Evolutionary conservation across 1,140 invertebrate genomes (phyloP), one percentile per base, ranked within the genome.

Genomic region (Diorhabda sublineata): DNA sequence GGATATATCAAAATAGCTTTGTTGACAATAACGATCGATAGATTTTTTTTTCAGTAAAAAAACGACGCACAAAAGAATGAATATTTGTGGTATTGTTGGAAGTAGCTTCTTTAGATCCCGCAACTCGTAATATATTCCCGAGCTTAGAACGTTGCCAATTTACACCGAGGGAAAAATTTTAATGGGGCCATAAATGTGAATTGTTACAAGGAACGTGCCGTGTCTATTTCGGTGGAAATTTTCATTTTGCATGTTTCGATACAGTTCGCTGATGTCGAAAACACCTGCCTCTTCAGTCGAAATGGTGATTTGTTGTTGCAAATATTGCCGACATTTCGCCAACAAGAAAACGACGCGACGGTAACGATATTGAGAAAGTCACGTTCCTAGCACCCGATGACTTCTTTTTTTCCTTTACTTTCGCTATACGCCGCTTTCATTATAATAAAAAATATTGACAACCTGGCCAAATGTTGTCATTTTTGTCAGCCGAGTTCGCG

Each of bases 231-330:
- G 9, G 9, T 52, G n/a, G 11, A 56, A 64, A 64, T 64, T 64
- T 64, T 64, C 63, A 64, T 64, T 64, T 56, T 45, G 63, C 44
- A 64, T 64, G 11, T 64, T 64, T 45, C 52, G 47, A 64, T 64
- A 64, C 63, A 56, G 63, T 64, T 56, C 63, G 63, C 7, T 47
- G 63, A 56, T 42, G 63, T 64, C 63, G 5, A 41, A 52, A 64
- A 64, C 63, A 64, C 63, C 63, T 64, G 63, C 26, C 63, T 4
- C 52, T n/a, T 47, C 45, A 7, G 58, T 64, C 26, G 42, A 64
- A 64, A 64, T 42, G 45, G 63, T 64, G 63, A 64, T 64, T 64
- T 64, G 63, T 64, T 64, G 63, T 64, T 64, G 63, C 63, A 64
- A 64, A 64, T 64, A 64, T 64, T 64, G 63, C 63, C 63, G 7